These are phyloP conservation scores for Rousettus madagascariensis DNA, from an alignment of 2,797 vertebrate species.

Conservation along the genomic window DNA sequence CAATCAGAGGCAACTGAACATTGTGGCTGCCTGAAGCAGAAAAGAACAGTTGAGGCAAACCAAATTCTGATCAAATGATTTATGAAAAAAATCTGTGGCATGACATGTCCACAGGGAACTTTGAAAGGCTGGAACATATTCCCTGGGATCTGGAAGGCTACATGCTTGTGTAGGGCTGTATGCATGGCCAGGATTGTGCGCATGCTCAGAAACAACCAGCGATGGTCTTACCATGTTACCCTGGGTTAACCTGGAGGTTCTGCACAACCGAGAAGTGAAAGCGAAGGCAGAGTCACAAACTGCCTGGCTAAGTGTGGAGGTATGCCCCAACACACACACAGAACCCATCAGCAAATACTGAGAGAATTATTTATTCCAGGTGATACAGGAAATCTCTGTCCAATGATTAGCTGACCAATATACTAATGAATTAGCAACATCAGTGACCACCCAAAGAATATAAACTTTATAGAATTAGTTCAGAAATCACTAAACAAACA, in stretches of 20 bases:
- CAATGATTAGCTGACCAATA: not conserved
- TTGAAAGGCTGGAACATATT: not conserved
- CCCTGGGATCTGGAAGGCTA: not conserved
- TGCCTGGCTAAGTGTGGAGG: not conserved
- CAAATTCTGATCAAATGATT: not conserved
- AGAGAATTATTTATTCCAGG: not conserved
- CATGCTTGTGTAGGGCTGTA: rapidly evolving
- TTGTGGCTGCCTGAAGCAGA: not conserved
- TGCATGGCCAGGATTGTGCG: not conserved
- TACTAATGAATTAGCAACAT: not conserved
- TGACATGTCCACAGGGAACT: not conserved
- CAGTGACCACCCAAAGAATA: not conserved
- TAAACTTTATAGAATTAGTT: not conserved
- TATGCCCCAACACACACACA: too few relatives aligned
- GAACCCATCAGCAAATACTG: not conserved
- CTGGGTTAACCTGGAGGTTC: not conserved
- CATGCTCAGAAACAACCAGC: not conserved
- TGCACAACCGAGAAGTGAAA: not conserved
- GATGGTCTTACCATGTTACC: not conserved
- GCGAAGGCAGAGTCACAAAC: not conserved
- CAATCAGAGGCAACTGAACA: not conserved
- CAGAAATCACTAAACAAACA: not conserved
- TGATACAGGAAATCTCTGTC: not conserved
- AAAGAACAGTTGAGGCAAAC: not conserved
- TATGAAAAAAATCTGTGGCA: not conserved